These are phyloP conservation scores for Pangasianodon hypophthalmus DNA, from an alignment of 2,113 vertebrate genomes.

Conservation along the genomic window DNA sequence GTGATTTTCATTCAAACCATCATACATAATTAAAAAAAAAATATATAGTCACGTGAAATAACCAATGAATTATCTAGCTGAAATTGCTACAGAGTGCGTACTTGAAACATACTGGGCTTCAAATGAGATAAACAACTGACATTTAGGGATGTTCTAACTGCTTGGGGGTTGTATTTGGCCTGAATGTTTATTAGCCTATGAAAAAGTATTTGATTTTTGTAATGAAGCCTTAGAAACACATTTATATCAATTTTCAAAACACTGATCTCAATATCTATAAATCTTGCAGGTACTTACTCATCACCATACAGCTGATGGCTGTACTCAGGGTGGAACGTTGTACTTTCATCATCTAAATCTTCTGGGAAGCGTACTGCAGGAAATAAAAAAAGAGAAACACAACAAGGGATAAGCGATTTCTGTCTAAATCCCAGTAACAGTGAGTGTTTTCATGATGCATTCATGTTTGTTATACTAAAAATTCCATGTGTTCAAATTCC, in stretches of 20 bases:
- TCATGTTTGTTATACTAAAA: neutral
- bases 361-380: constrained; percentile 90
- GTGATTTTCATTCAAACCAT: neutral
- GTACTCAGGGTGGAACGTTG: constrained; percentile 93
- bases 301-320: constrained; percentile 96
- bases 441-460: neutral
- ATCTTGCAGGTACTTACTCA: constrained; percentile 82
- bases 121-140: neutral
- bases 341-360: constrained; percentile 92
- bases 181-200: neutral
- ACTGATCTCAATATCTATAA: neutral
- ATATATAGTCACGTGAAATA: neutral
- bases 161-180: neutral
- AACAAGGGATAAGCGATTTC: neutral
- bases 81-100: neutral
- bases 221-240: neutral
- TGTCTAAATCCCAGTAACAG: neutral
- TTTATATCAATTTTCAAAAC: neutral
- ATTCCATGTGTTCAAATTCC: neutral
- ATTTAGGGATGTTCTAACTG: neutral
- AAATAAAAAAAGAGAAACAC: neutral
- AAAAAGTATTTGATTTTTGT: neutral
- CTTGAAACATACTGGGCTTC: neutral
- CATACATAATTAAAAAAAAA: neutral
- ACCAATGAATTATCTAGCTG: neutral